Evolutionary conservation across 1,140 invertebrate species (phyloP).

Genomic region (Conus betulinus): DNA sequence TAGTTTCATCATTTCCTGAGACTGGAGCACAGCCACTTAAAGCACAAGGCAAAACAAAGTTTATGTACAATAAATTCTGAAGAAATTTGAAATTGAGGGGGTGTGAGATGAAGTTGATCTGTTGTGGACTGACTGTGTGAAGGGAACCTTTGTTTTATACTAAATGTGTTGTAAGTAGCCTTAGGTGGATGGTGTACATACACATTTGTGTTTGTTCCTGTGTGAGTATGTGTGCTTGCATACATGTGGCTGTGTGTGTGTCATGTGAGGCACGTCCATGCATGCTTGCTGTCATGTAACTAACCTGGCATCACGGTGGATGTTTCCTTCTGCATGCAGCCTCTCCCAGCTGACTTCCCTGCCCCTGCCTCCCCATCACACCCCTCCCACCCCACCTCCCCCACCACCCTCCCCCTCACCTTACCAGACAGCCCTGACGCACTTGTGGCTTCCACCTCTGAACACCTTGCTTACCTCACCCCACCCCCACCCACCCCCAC

Average conservation of each 20-base stretch:
- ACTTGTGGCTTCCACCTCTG: not conserved
- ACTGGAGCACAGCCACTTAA: too few relatives aligned
- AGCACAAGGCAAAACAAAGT: too few relatives aligned
- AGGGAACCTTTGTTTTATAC: not conserved
- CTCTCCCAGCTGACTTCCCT: not conserved
- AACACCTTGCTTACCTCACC: not conserved
- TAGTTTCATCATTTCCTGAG: too few relatives aligned
- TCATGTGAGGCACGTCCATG: not conserved
- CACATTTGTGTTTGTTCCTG: too few relatives aligned
- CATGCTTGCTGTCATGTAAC: not conserved
- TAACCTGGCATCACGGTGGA: constrained; percentile 7
- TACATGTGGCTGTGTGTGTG: not conserved
- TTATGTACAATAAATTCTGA: too few relatives aligned
- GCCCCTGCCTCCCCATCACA: not conserved
- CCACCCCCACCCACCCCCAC: not conserved
- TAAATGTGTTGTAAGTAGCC: not conserved
- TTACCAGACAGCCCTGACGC: not conserved
- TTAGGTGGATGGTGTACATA: not conserved
- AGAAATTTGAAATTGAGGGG: not conserved
- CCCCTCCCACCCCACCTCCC: not conserved
- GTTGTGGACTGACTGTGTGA: not conserved
- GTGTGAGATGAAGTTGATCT: not conserved
- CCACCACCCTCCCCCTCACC: not conserved
- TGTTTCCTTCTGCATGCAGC: constrained; percentile 37
- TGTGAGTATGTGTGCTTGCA: not conserved